phyloP scores from a whole-genome alignment of 1,140 invertebrate genomes.

The Myzus persicae region DNA sequence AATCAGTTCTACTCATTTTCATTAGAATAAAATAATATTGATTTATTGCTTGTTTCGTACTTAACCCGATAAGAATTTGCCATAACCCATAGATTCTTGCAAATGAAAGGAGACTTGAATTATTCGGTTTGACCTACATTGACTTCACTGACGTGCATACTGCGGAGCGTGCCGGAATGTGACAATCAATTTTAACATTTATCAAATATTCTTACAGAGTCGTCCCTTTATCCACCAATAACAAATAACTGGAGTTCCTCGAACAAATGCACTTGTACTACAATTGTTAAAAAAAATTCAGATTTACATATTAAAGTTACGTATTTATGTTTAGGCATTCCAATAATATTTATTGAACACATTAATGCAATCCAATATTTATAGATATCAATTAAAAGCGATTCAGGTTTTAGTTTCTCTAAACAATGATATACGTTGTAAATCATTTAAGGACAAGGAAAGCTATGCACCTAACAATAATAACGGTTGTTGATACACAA shows the following conservation, averaged over 20 bases:
- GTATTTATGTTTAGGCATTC: no score
- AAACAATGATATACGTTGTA: not conserved
- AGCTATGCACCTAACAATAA: no score
- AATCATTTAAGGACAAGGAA: no score
- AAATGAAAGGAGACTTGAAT: not conserved
- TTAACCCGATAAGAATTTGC: not conserved
- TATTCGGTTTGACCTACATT: not conserved
- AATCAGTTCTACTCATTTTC: no score
- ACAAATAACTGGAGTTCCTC: not conserved
- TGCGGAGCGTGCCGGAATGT: not conserved
- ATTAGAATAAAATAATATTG: no score
- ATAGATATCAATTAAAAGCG: not conserved
- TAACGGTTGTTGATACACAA: no score
- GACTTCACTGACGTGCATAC: not conserved
- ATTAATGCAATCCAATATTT: not conserved
- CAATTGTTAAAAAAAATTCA: not conserved
- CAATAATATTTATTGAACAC: not conserved
- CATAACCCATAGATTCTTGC: no score
- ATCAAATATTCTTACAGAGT: not conserved
- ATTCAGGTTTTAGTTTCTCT: not conserved
- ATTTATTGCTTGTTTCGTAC: no score
- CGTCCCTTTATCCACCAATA: not conserved
- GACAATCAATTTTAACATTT: not conserved
- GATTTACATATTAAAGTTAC: not conserved
- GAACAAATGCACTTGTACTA: not conserved